These are phyloP conservation scores for Clistopyga incitator DNA, from an alignment of 2,888 invertebrate genomes.

Conservation along the genomic window DNA sequence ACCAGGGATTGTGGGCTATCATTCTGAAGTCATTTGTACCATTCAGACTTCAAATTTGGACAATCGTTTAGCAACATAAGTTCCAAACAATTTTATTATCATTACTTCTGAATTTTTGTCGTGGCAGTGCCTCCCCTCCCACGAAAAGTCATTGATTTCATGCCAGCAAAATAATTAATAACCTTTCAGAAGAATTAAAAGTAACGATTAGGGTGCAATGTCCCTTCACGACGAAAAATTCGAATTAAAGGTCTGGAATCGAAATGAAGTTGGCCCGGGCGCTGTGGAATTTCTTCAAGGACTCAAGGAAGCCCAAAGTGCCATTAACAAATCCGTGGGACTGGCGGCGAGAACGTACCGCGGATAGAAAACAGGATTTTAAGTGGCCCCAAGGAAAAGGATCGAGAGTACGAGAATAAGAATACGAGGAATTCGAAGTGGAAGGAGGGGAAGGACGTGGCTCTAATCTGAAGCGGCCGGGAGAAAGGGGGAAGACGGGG, in stretches of 20 bases:
- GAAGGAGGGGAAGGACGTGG: slow-evolving; percentile 13
- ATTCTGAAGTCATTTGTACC: background rate
- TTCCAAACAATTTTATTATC: background rate
- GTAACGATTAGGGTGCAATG: background rate
- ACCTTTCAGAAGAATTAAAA: background rate
- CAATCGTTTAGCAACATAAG: background rate
- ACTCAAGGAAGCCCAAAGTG: slow-evolving; percentile 1
- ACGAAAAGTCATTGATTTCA: background rate
- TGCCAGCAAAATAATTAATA: too few species aligned
- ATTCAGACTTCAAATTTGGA: background rate
- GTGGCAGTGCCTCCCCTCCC: background rate
- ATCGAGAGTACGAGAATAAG: slow-evolving; percentile 24
- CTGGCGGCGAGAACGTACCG: background rate
- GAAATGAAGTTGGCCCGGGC: background rate
- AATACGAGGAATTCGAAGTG: slow-evolving; percentile 51
- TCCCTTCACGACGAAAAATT: background rate
- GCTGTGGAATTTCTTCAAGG: background rate
- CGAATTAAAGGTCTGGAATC: slow-evolving; percentile 3
- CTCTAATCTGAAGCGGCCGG: slow-evolving; percentile 42
- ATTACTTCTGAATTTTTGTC: too few species aligned
- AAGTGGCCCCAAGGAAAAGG: slow-evolving; percentile 22
- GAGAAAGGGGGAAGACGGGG: slow-evolving; percentile 45
- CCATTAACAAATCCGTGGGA: slow-evolving; percentile 18
- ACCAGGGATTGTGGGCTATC: background rate
- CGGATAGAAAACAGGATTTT: slow-evolving; percentile 44